Conservation (phyloP, 2,888 invertebrate species). For the Hirtodrosophila confusa region DNA sequence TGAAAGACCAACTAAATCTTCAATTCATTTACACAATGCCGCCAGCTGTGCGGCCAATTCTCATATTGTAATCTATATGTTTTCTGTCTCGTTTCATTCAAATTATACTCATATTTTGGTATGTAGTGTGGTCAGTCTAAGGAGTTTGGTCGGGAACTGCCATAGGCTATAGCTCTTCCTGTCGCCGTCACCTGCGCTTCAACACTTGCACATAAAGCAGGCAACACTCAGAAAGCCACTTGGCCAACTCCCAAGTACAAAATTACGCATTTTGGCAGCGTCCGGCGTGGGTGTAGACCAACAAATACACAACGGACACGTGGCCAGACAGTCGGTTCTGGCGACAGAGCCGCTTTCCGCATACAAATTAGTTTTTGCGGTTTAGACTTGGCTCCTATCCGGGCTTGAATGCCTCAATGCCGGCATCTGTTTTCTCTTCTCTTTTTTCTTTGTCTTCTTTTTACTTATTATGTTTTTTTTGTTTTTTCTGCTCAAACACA, state of each 20-base stretch:
- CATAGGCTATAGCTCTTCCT: constrained; percentile 51
- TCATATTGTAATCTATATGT: constrained; percentile 13
- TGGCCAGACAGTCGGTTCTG: constrained; percentile 52
- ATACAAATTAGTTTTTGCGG: constrained; percentile 77
- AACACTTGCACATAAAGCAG: constrained; percentile 72
- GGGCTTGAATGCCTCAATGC: background rate
- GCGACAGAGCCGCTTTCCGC: constrained; percentile 69
- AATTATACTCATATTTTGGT: constrained; percentile 1
- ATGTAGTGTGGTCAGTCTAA: constrained; percentile 1
- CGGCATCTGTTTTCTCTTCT: constrained; percentile 44
- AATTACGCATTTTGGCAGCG: constrained; percentile 74
- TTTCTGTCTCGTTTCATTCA: no score
- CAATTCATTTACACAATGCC: constrained; percentile 32
- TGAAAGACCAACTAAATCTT: constrained; percentile 6
- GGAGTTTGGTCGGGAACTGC: background rate
- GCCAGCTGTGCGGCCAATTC: constrained; percentile 16
- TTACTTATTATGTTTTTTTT: constrained; percentile 14
- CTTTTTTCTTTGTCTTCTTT: constrained; percentile 20
- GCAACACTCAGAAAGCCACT: constrained; percentile 36
- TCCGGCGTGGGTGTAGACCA: constrained; percentile 47
- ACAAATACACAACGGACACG: constrained; percentile 55
- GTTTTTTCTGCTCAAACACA: constrained; percentile 40
- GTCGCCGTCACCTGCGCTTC: constrained; percentile 73
- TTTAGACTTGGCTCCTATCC: constrained; percentile 22
- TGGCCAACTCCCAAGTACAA: constrained; percentile 46